These are phyloP conservation scores for Coluber constrictor DNA, from an alignment of 2,797 vertebrate species.

Conservation along the genomic window DNA sequence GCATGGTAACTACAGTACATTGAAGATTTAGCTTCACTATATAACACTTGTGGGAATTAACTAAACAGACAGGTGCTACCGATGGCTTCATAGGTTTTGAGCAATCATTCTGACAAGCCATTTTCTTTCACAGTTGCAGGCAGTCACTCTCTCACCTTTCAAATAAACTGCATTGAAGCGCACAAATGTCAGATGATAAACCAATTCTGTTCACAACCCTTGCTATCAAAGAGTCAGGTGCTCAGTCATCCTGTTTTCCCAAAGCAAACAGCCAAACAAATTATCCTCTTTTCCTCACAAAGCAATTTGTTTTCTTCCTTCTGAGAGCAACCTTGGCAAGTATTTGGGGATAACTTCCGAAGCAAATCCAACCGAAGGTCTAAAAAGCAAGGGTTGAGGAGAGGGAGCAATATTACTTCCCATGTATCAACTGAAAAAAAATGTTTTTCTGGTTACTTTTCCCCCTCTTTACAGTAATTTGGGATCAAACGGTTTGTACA, in stretches of 20 bases:
- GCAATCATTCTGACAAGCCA: slow-evolving; percentile 9
- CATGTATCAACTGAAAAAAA: background rate
- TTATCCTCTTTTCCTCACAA: background rate
- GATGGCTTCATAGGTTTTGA: slow-evolving; percentile 8
- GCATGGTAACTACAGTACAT: background rate
- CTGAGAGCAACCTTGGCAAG: background rate
- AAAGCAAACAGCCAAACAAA: slow-evolving; percentile 19
- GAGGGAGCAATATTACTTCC: background rate
- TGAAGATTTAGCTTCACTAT: background rate
- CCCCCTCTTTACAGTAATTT: background rate
- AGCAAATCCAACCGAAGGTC: background rate
- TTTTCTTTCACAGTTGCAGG: slow-evolving; percentile 17
- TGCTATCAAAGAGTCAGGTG: slow-evolving; percentile 1
- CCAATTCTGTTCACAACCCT: slow-evolving; percentile 17
- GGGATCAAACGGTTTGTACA: background rate
- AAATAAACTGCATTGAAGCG: slow-evolving; percentile 12
- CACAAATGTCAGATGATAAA: slow-evolving; percentile 26
- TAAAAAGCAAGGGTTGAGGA: background rate
- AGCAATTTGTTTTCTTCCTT: slow-evolving; percentile 6
- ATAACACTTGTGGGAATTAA: slow-evolving; percentile 1
- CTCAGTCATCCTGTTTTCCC: slow-evolving; percentile 21
- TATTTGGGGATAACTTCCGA: background rate
- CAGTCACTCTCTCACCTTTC: slow-evolving; percentile 13
- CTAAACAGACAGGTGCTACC: background rate
- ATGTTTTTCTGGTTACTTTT: background rate